A percentile compares a stretch with the other conserved stretches of the same genome.
phyloP scores from a whole-genome alignment of 2,113 vertebrate species.

The Hassar affinis region DNA sequence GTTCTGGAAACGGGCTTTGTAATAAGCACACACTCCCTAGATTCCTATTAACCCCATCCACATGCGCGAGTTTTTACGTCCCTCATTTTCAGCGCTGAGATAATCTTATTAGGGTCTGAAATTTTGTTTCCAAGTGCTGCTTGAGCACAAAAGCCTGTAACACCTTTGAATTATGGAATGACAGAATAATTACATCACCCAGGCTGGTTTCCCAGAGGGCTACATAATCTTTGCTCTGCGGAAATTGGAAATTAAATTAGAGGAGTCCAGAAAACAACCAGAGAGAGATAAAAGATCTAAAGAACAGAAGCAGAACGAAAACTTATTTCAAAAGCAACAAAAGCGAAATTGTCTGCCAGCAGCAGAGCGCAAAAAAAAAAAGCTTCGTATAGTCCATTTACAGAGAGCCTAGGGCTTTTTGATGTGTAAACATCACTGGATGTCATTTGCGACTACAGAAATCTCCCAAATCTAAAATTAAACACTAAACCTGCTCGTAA shows the following conservation, averaged over 20 bases:
- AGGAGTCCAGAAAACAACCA: conserved; percentile 36
- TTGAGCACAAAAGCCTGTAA: conserved; percentile 31
- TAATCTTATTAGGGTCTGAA: conserved; percentile 9
- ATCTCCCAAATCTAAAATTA: not conserved
- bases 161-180: conserved; percentile 23
- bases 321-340: conserved; percentile 29
- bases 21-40: not conserved
- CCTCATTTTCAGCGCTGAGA: not conserved
- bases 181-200: conserved; percentile 38
- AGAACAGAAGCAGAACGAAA: not conserved
- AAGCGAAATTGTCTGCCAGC: conserved; percentile 2
- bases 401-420: conserved; percentile 13
- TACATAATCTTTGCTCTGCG: conserved; percentile 36
- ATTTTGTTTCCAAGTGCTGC: conserved; percentile 12
- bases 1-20: too few relatives aligned
- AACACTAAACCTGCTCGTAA: not conserved
- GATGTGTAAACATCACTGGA: conserved; percentile 4
- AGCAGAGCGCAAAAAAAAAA: not conserved
- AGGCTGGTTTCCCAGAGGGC: conserved; percentile 40
- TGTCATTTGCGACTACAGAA: not conserved
- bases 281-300: conserved; percentile 16
- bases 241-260: conserved; percentile 44
- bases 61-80: not conserved
- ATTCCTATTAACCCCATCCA: not conserved
- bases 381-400: not conserved